Base-by-base conservation (phyloP, 1,140 invertebrate species). In the Nomia melanderi region DNA sequence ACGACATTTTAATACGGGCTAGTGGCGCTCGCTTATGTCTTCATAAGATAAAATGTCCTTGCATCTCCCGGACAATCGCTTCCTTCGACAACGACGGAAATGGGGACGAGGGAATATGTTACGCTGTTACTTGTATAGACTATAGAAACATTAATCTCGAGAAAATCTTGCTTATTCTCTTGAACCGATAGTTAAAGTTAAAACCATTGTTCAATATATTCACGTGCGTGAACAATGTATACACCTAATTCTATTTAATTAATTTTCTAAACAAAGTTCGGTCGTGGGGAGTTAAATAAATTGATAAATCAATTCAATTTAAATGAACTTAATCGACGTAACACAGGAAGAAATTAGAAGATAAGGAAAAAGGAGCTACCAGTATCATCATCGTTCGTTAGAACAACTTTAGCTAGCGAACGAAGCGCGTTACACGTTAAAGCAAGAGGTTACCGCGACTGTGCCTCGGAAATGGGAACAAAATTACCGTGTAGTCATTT, bases 1-100 rank as follows among this genome's bases (percentile, higher is more conserved):
- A 83, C 62, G 78, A 83, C 73, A 69, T 84, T 83, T 79, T 84
- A 84, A 84, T 83, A 72, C 72, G 71, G 78, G 53, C 72, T 67
- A 73, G 71, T 83, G 76, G 63, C 67, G 71, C 78, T 60, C 72
- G 78, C 78, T 75, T 80, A 79, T 54, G 73, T 84, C 82, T 84
- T 84, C 82, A 83, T 84, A 69, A 83, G 71, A 69, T 59, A 60
- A 53, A 59, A 59, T 71, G 73, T 77, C 66, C 60, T 59, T 65
- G 36, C 50, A 47, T 39, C 23, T 8, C 17, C 27, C 47, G 54
- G 54, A 53, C 64, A 63, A 47, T 65, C 31, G 53, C 7, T 5
- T n/a, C 6, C 47, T 66, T 29, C 62, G 25, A 20, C 41, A 47
- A 39, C 39, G 33, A 39, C n/a, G 36, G 39, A 72, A 63, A 67